Evolutionary conservation across 2,113 vertebrate species (phyloP).

Genomic region (Manacus vitellinus): DNA sequence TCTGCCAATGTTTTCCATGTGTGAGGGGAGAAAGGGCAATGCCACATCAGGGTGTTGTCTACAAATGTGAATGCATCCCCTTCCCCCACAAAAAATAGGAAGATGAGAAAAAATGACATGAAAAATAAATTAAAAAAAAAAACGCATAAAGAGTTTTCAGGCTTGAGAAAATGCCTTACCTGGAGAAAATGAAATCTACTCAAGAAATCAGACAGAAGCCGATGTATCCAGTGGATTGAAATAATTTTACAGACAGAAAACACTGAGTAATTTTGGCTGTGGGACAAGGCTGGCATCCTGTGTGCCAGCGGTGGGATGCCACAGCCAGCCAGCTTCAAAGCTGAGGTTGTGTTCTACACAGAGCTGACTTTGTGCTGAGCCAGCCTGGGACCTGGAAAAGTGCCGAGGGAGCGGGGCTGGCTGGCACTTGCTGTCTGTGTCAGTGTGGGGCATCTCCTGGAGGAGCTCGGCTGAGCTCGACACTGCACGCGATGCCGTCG

Average conservation of each 20-base stretch:
- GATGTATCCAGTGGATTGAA: background rate
- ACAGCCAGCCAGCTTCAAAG: background rate
- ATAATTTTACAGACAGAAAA: background rate
- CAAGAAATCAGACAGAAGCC: background rate
- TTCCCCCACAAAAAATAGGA: background rate
- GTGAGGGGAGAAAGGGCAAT: background rate
- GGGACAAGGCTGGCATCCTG: background rate
- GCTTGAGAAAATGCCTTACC: background rate
- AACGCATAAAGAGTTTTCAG: background rate
- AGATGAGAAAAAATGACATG: background rate
- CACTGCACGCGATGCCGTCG: background rate
- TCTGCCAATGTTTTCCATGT: background rate
- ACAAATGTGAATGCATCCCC: background rate
- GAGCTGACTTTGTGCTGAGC: background rate
- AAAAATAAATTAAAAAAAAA: background rate
- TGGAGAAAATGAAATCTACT: background rate
- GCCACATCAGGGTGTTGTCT: too few relatives aligned
- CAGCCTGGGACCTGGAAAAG: background rate
- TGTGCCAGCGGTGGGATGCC: accelerated
- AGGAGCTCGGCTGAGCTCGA: background rate
- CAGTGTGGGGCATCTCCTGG: accelerated
- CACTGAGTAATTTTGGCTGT: background rate
- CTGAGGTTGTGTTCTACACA: background rate
- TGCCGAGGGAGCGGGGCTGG: background rate
- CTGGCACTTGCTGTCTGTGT: background rate